A percentile compares a stretch with the other conserved stretches of the same genome.
Evolutionary conservation across 2,113 vertebrate genomes (phyloP).

Genomic region (Eulemur macaco): DNA sequence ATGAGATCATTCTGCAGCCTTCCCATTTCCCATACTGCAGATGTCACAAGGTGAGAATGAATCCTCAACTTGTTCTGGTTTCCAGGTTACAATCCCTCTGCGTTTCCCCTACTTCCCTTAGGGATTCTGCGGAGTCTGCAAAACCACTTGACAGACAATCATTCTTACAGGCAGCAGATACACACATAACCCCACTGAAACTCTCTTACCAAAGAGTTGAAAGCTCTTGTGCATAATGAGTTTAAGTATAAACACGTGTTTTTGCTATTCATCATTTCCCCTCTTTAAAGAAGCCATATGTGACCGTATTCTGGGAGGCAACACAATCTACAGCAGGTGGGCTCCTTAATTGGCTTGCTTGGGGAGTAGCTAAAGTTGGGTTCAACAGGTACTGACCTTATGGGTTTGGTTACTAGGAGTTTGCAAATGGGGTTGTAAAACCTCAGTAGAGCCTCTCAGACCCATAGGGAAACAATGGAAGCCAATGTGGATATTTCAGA

Average conservation of each 20-base stretch:
- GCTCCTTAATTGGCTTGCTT: constrained; percentile 61
- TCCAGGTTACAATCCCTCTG: constrained; percentile 70
- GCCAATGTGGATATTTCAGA: not conserved
- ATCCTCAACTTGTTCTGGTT: constrained; percentile 68
- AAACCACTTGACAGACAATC: constrained; percentile 57
- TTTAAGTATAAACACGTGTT: constrained; percentile 75
- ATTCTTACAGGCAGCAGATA: constrained; percentile 57
- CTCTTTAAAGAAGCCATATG: constrained; percentile 59
- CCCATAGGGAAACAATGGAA: not conserved
- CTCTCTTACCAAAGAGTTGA: constrained; percentile 44
- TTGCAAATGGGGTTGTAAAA: constrained; percentile 56
- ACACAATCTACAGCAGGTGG: constrained; percentile 55
- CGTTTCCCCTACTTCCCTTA: not conserved
- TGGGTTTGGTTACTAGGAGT: constrained; percentile 50
- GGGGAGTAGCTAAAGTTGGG: constrained; percentile 52
- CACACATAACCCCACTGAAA: not conserved
- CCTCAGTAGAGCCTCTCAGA: not conserved
- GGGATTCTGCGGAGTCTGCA: constrained; percentile 49
- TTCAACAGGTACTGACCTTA: constrained; percentile 58
- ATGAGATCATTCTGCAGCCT: constrained; percentile 65
- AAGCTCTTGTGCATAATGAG: constrained; percentile 54
- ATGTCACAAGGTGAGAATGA: constrained; percentile 76
- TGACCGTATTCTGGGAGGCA: constrained; percentile 59
- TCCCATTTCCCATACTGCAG: constrained; percentile 49
- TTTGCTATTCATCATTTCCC: constrained; percentile 59